These are phyloP conservation scores for Panorpa germanica DNA, from an alignment of 2,888 invertebrate genomes.

Conservation along the genomic window DNA sequence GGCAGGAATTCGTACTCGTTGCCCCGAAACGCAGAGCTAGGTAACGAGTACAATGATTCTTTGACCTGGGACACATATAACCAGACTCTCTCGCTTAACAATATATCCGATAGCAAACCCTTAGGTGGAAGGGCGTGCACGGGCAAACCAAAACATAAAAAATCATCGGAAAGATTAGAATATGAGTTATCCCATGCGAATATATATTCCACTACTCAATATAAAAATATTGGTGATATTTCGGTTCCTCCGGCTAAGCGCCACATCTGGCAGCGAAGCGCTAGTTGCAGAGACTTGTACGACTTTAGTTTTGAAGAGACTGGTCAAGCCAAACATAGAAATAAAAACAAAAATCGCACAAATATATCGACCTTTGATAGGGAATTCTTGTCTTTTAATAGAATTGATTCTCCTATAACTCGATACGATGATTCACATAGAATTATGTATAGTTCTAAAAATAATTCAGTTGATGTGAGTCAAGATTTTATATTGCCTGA, in stretches of 20 bases:
- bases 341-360: conserved; percentile 22
- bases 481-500: conserved; percentile 42
- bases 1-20: too few species aligned
- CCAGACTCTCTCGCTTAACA: too few species aligned
- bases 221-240: conserved; percentile 17
- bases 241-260: conserved; percentile 24
- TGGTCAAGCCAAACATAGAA: conserved; percentile 40
- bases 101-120: too few species aligned
- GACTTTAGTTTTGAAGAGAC: conserved; percentile 57
- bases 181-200: conserved; percentile 35
- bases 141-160: conserved; percentile 4
- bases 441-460: conserved; percentile 36
- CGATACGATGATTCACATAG: conserved; percentile 50
- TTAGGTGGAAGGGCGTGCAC: too few species aligned
- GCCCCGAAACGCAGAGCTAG: conserved; percentile 17
- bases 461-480: conserved; percentile 44
- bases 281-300: conserved; percentile 65
- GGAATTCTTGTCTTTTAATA: conserved; percentile 25
- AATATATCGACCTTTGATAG: conserved; percentile 23
- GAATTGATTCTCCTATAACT: conserved; percentile 49
- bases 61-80: conserved; percentile 2
- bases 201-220: conserved; percentile 29
- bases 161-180: conserved; percentile 28
- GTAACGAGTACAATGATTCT: conserved; percentile 3
- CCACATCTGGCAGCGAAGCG: conserved; percentile 56